phyloP scores from a whole-genome alignment of 2,888 invertebrate species.

The Syrista parreyssii region DNA sequence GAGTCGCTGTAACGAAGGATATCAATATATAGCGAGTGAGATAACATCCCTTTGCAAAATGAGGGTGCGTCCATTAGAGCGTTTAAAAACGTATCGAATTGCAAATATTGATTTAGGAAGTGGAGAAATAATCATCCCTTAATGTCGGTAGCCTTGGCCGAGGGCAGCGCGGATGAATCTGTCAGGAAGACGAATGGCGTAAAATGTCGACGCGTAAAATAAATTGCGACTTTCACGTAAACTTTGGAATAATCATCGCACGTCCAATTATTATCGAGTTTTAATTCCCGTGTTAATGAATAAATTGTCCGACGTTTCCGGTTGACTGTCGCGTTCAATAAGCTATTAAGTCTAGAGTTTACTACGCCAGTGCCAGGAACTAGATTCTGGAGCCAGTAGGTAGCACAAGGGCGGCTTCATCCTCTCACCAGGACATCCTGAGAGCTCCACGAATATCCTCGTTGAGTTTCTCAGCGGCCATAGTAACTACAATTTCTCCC shows the following conservation, averaged over 20 bases:
- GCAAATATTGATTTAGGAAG: not conserved
- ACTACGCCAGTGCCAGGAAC: conserved; percentile 10
- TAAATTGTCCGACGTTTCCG: not conserved
- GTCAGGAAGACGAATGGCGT: not conserved
- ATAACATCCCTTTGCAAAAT: not conserved
- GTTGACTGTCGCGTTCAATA: conserved; percentile 19
- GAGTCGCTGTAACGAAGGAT: too few relatives aligned
- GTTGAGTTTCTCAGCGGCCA: too few relatives aligned
- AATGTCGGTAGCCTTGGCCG: not conserved
- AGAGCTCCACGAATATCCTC: not conserved
- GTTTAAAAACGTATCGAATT: not conserved
- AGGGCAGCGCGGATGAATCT: not conserved
- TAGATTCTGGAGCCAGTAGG: not conserved
- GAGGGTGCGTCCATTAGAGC: not conserved
- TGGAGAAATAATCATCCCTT: not conserved
- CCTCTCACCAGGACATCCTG: not conserved
- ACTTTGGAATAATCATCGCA: not conserved
- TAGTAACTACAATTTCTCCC: too few relatives aligned
- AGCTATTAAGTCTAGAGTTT: conserved; percentile 32
- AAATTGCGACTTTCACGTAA: not conserved
- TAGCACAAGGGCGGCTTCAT: not conserved
- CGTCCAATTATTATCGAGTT: not conserved
- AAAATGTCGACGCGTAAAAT: not conserved
- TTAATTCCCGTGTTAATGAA: not conserved
- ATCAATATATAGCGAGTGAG: not conserved